Percentiles rank a stretch among this genome's conserved stretches.
phyloP scores from a whole-genome alignment of 2,797 vertebrate genomes.

The Hemibagrus guttatus region DNA sequence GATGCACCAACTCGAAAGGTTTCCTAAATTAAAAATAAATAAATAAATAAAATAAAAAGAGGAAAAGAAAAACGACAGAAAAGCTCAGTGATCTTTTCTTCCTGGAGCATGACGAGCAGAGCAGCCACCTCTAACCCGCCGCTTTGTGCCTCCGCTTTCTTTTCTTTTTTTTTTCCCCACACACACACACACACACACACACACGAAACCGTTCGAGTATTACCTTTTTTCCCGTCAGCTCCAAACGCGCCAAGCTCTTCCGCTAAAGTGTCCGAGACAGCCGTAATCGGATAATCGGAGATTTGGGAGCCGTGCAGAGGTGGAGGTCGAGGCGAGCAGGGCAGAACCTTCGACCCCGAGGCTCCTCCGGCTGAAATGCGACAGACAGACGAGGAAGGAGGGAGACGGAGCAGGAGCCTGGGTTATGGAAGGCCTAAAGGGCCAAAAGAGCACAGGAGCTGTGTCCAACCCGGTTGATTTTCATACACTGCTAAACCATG shows the following conservation, averaged over 20 bases:
- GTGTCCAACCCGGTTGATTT: slow-evolving; percentile 5
- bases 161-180: slow-evolving; percentile 51
- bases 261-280: slow-evolving; percentile 70
- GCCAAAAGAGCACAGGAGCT: slow-evolving; percentile 42
- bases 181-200: no score
- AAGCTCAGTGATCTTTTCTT: slow-evolving; percentile 32
- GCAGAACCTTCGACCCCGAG: slow-evolving; percentile 83
- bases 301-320: slow-evolving; percentile 54
- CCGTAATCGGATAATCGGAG: slow-evolving; percentile 53
- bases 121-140: slow-evolving; percentile 81
- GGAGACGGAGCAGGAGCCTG: slow-evolving; percentile 50
- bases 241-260: slow-evolving; percentile 69
- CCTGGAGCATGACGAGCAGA: slow-evolving; percentile 65
- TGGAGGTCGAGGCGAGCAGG: slow-evolving; percentile 72
- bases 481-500: neutral
- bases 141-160: slow-evolving; percentile 75
- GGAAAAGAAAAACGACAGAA: neutral
- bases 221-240: slow-evolving; percentile 62
- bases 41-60: neutral
- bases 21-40: neutral
- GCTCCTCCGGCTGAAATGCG: slow-evolving; percentile 67
- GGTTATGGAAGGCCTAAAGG: slow-evolving; percentile 63
- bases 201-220: slow-evolving; percentile 67
- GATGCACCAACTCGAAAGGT: neutral
- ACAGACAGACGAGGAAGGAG: slow-evolving; percentile 59